Base-by-base conservation (phyloP, 35 echinoderm and acorn worm genomes). In the Ophiothrix spiculata region DNA sequence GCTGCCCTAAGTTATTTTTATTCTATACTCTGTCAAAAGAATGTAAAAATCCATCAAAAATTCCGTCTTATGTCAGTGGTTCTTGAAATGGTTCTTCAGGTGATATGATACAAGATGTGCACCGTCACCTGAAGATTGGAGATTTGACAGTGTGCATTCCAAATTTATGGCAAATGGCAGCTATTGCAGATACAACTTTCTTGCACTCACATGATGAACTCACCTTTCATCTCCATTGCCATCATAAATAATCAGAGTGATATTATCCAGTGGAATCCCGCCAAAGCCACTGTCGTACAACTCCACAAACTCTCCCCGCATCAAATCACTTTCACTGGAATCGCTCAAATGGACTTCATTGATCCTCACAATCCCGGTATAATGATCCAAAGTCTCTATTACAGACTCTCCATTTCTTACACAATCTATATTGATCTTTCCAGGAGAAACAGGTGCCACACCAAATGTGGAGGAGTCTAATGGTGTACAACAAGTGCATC, bases 301-400 rank as follows among this genome's bases (percentile, higher is more conserved):
- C 40, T 99, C 96, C 36, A 99, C 86, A 77, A 89, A 99, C 8
- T 90, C 86, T 54, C 85, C 88, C n/a, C n/a, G n/a, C n/a, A n/a
- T n/a, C n/a, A n/a, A n/a, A 39, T 54, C 81, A 21, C 46, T 41
- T 6, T 38, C 19, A 0, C 82, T 87, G 39, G 2, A 56, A 16
- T 39, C 46, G 19, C 75, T 79, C 33, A 85, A 64, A 39, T 85
- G 88, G 0, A 99, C 56, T 64, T 99, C 96, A 90, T 91, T 94
- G 40, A 99, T 94, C 14, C 96, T 33, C 10, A 99, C 31, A 56
- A 84, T 87, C 31, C 25, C 91, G 89, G 39, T 94, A n/a, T n/a
- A 90, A 35, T 81, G 64, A 6, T 38, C 64, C 23, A 93, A 37
- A 42, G 89, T 94, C 64, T 99, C 96, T 31, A 90, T 90, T 17